Conservation (phyloP, 2,113 vertebrate genomes). For the Brachyhypopomus occidentalis region DNA sequence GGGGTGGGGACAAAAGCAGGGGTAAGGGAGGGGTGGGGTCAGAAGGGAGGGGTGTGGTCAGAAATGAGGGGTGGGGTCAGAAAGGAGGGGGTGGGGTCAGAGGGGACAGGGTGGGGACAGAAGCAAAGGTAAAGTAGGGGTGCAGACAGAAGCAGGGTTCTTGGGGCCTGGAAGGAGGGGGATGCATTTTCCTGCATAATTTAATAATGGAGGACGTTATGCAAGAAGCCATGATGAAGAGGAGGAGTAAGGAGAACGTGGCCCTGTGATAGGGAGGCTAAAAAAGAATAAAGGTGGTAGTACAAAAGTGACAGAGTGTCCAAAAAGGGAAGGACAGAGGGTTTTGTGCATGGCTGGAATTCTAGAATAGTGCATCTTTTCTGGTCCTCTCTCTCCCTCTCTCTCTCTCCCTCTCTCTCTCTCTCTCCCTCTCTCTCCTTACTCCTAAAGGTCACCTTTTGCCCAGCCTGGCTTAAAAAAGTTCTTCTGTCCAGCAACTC, state of each 20-base stretch:
- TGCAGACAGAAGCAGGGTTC: too few species aligned
- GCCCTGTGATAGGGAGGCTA: constrained; percentile 9
- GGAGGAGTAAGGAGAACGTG: too few species aligned
- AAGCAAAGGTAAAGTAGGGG: not conserved
- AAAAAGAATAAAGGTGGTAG: not conserved
- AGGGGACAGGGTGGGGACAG: not conserved
- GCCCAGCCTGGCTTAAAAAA: constrained; percentile 6
- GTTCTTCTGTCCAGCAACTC: constrained; percentile 6
- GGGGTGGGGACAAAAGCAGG: not conserved
- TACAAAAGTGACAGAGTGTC: not conserved
- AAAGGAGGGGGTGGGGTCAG: too few species aligned
- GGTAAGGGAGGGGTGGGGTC: too few species aligned
- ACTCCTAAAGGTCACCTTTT: constrained; percentile 41
- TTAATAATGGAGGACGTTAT: too few species aligned
- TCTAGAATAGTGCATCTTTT: not conserved
- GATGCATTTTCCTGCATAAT: not conserved
- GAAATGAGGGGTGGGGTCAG: not conserved
- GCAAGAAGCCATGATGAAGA: too few species aligned
- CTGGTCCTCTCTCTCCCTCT: constrained; percentile 1
- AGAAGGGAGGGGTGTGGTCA: not conserved
- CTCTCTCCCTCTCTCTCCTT: constrained; percentile 11
- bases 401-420: not conserved
- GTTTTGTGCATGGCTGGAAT: constrained; percentile 2
- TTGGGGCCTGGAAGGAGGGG: not conserved
- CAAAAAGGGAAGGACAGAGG: not conserved